Evolutionary conservation across 2,113 vertebrate genomes (phyloP).

Genomic region (Takifugu bimaculatus): DNA sequence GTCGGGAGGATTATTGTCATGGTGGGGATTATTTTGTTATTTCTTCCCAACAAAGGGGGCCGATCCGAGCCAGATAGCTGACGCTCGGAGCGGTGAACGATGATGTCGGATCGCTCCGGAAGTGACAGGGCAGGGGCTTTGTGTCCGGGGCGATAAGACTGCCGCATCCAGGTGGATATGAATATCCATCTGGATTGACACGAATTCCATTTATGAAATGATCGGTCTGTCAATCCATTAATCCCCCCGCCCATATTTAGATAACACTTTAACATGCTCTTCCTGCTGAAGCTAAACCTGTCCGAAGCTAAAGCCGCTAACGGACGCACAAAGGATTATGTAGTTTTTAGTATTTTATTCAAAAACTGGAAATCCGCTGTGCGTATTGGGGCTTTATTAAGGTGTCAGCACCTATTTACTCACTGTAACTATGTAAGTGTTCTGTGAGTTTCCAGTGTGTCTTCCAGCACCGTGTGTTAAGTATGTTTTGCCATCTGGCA

Average conservation of each 20-base stretch:
- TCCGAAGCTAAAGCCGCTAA: too few species aligned
- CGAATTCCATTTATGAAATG: slow-evolving; percentile 10
- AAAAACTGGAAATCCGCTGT: too few species aligned
- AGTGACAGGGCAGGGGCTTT: slow-evolving; percentile 19
- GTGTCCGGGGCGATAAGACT: background rate
- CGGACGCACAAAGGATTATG: too few species aligned
- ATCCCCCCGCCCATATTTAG: background rate
- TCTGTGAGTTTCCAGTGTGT: too few species aligned
- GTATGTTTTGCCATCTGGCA: too few species aligned
- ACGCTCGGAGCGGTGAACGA: slow-evolving; percentile 7
- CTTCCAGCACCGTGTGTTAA: too few species aligned
- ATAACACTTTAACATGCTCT: background rate
- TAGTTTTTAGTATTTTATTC: too few species aligned
- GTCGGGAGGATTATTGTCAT: slow-evolving; percentile 22
- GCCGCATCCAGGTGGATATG: slow-evolving; percentile 4
- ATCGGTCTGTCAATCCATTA: background rate
- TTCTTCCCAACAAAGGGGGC: slow-evolving; percentile 16
- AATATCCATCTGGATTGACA: slow-evolving; percentile 28
- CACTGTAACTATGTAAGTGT: too few species aligned
- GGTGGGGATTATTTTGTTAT: slow-evolving; percentile 19
- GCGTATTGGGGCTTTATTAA: too few species aligned
- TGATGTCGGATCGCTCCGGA: slow-evolving; percentile 12
- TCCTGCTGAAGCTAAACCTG: too few species aligned
- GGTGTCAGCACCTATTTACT: too few species aligned
- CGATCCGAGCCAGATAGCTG: slow-evolving; percentile 26